Base-by-base conservation (phyloP, 2,113 vertebrate genomes). In the Odobenus rosmarus region DNA sequence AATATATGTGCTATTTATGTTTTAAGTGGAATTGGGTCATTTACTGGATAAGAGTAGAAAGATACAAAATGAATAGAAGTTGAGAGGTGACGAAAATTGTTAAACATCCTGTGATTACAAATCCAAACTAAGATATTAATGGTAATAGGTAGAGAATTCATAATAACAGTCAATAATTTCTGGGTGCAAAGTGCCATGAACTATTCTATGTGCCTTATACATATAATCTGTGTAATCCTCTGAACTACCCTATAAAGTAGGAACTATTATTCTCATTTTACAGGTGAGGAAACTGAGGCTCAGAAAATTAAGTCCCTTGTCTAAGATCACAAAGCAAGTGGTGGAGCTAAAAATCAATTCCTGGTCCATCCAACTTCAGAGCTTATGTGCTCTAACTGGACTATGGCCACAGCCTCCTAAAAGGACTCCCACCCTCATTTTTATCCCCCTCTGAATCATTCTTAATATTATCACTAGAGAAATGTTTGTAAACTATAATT, bases 81-180 rank as follows among this genome's bases (percentile, higher is more conserved):
- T 19, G 39, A 94, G 24, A 93, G 39, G 7, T 88, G 69, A 79
- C 36, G 4, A 61, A 85, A 85, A 92, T 4, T 67, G 85, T 33
- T 77, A 83, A 95, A 59, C 33, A 95, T 74, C 10, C 21, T 53
- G 1, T 64, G 90, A 61, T 93, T 77, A 92, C 5, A 97, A 89
- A 96, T 71, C n/a, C 59, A 93, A 95, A 90, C 53, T 82, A 87
- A n/a, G 28, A 67, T 59, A 79, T 46, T 90, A 87, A 89, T 92
- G 55, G 49, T 92, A 95, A 2, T 84, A 26, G 15, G 85, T 13
- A 92, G 11, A 95, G 53, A 95, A 94, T 92, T 94, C 59, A 64
- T 36, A 95, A 57, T 79, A 95, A 55, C 11, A 83, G 36, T 46
- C 57, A 97, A 94, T 53, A 91, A 76, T 97, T 74, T 90, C 72